These are phyloP conservation scores for Argya squamiceps DNA, from an alignment of 2,797 vertebrate genomes.

Conservation along the genomic window DNA sequence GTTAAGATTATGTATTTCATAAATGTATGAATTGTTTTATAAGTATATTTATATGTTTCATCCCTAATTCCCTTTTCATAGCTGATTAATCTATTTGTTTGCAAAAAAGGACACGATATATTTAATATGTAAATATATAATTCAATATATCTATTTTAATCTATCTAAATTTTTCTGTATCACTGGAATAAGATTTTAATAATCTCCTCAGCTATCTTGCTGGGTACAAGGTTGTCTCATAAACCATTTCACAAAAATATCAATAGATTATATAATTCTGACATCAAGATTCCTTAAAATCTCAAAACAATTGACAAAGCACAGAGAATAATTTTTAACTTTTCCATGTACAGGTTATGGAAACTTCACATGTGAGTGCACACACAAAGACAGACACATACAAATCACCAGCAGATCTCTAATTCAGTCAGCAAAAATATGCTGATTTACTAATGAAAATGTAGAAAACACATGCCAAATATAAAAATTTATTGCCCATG, in stretches of 20 bases:
- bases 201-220: neutral
- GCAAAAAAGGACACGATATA: neutral
- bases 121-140: neutral
- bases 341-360: neutral
- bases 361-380: neutral
- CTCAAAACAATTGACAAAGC: neutral
- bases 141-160: neutral
- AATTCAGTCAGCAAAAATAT: neutral
- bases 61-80: neutral
- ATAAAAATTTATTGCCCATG: neutral
- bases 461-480: neutral
- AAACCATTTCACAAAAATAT: neutral
- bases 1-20: neutral
- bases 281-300: neutral
- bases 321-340: neutral
- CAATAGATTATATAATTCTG: neutral
- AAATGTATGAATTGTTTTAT: neutral
- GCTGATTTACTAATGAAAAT: neutral
- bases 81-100: neutral
- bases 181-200: neutral
- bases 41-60: neutral
- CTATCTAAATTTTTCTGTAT: neutral
- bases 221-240: neutral
- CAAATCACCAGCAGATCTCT: neutral
- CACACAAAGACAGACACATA: neutral